Evolutionary conservation across 1,140 invertebrate species (phyloP).

Genomic region (Coelopa frigida): DNA sequence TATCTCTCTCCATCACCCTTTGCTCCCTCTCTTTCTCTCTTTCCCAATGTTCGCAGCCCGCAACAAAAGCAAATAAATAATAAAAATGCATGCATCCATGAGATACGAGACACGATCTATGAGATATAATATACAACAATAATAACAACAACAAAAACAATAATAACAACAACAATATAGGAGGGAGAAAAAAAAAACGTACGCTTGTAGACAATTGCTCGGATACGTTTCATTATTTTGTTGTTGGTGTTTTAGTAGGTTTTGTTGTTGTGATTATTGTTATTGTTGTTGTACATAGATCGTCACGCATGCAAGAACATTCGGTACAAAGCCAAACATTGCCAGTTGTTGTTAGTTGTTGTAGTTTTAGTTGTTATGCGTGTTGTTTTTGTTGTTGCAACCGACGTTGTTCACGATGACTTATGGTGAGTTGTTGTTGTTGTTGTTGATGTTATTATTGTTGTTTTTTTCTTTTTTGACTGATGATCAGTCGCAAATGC

Average conservation of each 20-base stretch:
- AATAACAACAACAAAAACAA: too few species aligned
- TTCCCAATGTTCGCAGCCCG: too few species aligned
- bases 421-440: conserved; percentile 1
- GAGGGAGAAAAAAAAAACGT: too few species aligned
- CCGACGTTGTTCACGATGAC: conserved; percentile 2
- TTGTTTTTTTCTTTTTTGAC: conserved; percentile 1
- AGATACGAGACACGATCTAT: too few species aligned
- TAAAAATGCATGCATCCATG: too few species aligned
- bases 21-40: too few species aligned
- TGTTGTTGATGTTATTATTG: conserved; percentile 13
- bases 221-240: background rate
- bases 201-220: too few species aligned
- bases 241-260: background rate
- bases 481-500: background rate
- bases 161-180: too few species aligned
- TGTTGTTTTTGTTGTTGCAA: conserved; percentile 13
- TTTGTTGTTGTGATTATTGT: background rate
- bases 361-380: conserved; percentile 19
- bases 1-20: too few species aligned
- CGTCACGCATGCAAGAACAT: conserved; percentile 43
- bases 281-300: conserved; percentile 6
- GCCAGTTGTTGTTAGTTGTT: background rate
- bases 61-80: too few species aligned
- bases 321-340: conserved; percentile 26
- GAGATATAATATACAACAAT: too few species aligned